A percentile compares a stretch with the other conserved stretches of the same genome.
Conservation (phyloP, 1,140 invertebrate genomes). For the Trissolcus basalis region DNA sequence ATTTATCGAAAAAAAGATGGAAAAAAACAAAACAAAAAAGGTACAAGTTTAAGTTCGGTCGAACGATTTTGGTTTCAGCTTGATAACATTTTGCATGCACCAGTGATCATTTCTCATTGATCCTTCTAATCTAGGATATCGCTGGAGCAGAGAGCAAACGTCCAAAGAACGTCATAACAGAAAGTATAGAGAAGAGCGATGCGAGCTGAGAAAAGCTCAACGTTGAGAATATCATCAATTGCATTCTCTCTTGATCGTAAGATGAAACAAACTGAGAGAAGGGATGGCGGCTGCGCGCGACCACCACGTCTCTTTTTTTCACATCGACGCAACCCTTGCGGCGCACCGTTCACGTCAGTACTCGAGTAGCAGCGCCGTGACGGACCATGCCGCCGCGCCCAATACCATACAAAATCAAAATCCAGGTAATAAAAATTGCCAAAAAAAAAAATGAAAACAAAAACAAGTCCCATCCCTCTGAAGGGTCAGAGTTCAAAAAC, state of each 20-base stretch:
- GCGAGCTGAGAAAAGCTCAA: conserved; percentile 13
- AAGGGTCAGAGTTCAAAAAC: background rate
- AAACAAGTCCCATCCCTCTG: background rate
- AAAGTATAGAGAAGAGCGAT: conserved; percentile 15
- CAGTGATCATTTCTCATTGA: no score
- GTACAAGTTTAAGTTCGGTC: no score
- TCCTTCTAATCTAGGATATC: background rate
- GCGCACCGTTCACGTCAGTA: conserved; percentile 69
- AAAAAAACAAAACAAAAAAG: no score
- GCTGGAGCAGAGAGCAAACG: background rate
- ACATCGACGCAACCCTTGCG: conserved; percentile 71
- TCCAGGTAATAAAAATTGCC: conserved; percentile 64
- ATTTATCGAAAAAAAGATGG: no score
- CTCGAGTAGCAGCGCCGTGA: conserved; percentile 73
- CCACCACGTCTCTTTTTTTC: conserved; percentile 65
- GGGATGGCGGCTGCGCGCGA: conserved; percentile 58
- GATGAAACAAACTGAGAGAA: conserved; percentile 41
- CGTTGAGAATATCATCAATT: conserved; percentile 30
- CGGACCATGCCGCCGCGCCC: conserved; percentile 75
- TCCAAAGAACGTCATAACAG: background rate
- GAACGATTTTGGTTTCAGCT: no score
- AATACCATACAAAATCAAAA: conserved; percentile 68
- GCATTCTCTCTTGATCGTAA: conserved; percentile 36
- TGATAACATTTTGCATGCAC: no score
- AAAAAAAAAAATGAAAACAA: conserved; percentile 1